Conservation (phyloP, 2,797 vertebrate species). For the Pyrocephalus nanus region DNA sequence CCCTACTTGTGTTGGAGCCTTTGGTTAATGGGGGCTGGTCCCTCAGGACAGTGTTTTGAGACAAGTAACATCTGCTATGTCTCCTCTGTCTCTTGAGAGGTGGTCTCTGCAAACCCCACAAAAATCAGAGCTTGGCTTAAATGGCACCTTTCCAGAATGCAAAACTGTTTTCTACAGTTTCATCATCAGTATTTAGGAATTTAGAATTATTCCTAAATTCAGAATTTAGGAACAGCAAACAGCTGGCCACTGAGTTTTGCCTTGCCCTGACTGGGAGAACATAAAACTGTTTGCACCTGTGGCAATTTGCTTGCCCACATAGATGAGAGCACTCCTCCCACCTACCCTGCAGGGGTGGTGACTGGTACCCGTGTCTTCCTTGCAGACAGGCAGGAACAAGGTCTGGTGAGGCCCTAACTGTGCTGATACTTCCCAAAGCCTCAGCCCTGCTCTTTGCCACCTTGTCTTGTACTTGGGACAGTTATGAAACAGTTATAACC, state of each 20-base stretch:
- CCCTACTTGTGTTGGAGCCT: background rate
- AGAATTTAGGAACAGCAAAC: background rate
- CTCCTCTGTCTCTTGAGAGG: background rate
- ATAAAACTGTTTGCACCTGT: background rate
- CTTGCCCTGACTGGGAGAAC: background rate
- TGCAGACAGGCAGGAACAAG: rapidly evolving
- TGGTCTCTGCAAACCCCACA: background rate
- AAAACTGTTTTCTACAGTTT: background rate
- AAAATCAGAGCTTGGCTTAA: background rate
- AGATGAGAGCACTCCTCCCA: background rate
- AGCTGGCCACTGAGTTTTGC: background rate
- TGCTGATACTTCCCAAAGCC: background rate
- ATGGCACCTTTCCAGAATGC: background rate
- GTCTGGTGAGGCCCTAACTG: background rate
- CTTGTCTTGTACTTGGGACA: too few species aligned
- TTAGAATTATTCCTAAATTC: too few species aligned
- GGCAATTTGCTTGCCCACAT: background rate
- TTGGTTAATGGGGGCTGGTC: background rate
- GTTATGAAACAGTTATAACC: background rate
- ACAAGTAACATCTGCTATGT: background rate
- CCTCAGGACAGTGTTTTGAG: background rate
- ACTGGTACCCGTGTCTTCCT: background rate
- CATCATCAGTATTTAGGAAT: background rate
- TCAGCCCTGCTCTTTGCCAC: background rate
- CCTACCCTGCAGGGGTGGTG: too few species aligned